Base-by-base conservation (phyloP, 2,113 vertebrate genomes). In the Pelusios castaneus region DNA sequence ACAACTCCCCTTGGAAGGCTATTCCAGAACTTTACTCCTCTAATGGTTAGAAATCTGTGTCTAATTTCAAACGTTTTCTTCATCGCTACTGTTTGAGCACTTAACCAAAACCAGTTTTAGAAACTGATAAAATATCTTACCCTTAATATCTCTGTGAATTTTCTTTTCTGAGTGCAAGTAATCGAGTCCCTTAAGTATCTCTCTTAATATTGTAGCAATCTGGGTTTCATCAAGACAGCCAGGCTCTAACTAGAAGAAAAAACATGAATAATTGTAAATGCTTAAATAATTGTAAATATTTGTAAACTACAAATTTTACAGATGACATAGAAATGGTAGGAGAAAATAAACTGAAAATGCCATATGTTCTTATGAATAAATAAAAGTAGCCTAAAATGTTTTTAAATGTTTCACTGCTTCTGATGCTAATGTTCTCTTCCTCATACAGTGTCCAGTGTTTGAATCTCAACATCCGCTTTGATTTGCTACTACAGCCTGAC, bases 151-250 rank as follows among this genome's bases (percentile, higher is more conserved):
- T 98, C 99, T 97, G 95, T 99, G 99, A 96, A 99, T 99, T 98
- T 99, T 99, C 98, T 99, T 99, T 97, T 99, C 99, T 10, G 99
- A 99, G 98, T 99, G 99, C 83, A 99, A 98, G 94, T 99, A 99
- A 96, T 99, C 99, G 0, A 99, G 98, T 76, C 99, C 99, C 98
- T 99, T 99, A 55, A 99, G 97, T 87, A 99, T 99, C 97, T 99
- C 99, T 94, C 99, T 98, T 92, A 99, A 96, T 96, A 99, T 99
- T 80, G 99, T 99, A 70, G 99, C 99, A 78, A 99, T 99, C 96
- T 99, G 99, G 2, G 97, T 99, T 98, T 99, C 99, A 94, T 99
- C 99, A 60, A 99, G 98, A 19, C 98, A 95, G 19, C 99, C 99
- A 84, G 99, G 99, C 94, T 99, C 99, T 98, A 99, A 97, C 99